Evolutionary conservation across 2,888 invertebrate genomes (phyloP), one percentile per base, ranked within the genome.

Genomic region (Nomada ferruginata): DNA sequence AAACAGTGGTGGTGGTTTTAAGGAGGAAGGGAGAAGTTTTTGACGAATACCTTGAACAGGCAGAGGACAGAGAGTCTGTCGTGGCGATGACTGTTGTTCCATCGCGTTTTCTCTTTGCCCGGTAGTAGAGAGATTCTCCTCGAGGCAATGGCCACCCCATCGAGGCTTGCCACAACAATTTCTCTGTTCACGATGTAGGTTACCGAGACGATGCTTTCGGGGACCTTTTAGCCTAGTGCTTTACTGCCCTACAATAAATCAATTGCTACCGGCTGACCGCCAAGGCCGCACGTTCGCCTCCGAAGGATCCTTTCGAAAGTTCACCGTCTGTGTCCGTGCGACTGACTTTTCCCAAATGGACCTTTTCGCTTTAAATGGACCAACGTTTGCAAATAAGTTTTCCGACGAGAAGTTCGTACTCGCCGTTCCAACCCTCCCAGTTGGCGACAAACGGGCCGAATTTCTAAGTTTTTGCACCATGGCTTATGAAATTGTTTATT

Each of bases 161-260:
- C 91, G 92, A 91, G 92, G 92, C 91, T 91, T 90, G 92, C 93
- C 93, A 93, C 92, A 93, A 93, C 92, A 93, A 93, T 92, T 92
- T 93, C 92, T 92, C 89, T 91, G 89, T 92, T 93, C 92, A 93
- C 92, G 92, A 93, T 93, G 90, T 93, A 92, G 93, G 92, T 92
- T 92, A 93, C 91, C 90, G 85, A 91, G 91, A 87, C 90, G 89
- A 91, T 87, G 89, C 87, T 88, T 90, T 89, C 85, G 72, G 83
- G 57, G 82, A 85, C 76, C 73, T 78, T 85, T 86, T 90, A 89
- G 90, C 91, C 92, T 88, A 92, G 88, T 92, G 90, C 89, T 91
- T 92, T 91, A 91, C 90, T 92, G 91, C 91, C 91, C 91, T 84
- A 89, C 87, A 86, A 91, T 93, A 93, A 93, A 93, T 93, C 93